Percentiles rank a stretch among this genome's conserved stretches.
Evolutionary conservation across 2,888 invertebrate genomes (phyloP).

Genomic region (Suillia variegata): DNA sequence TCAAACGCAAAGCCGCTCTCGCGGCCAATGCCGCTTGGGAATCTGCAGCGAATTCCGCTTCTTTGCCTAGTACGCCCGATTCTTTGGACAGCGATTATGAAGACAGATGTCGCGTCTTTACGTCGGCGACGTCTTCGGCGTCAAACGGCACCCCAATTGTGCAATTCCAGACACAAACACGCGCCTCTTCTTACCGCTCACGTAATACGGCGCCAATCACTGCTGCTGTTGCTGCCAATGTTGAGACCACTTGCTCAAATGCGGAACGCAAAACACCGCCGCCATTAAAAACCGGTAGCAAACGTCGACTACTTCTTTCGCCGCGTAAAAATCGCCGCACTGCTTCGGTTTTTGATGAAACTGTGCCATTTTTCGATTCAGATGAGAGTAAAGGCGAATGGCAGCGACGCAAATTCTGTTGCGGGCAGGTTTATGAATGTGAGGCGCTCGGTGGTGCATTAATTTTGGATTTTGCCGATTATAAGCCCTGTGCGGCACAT

Average conservation of each 20-base stretch:
- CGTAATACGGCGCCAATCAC: conserved; percentile 19
- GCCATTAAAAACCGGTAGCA: conserved; percentile 44
- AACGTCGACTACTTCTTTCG: conserved; percentile 47
- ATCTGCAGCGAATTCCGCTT: conserved; percentile 30
- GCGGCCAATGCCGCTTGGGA: conserved; percentile 17
- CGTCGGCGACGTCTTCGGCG: conserved; percentile 14
- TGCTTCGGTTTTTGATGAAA: conserved; percentile 53
- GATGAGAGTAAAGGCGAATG: too few species aligned
- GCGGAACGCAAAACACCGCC: conserved; percentile 17
- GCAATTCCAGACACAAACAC: conserved; percentile 44
- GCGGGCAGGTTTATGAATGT: conserved; percentile 51
- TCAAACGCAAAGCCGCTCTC: conserved; percentile 8
- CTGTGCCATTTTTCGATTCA: too few species aligned
- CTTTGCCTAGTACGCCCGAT: conserved; percentile 40
- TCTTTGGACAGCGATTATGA: conserved; percentile 48
- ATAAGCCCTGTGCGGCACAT: conserved; percentile 54
- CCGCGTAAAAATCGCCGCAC: conserved; percentile 50
- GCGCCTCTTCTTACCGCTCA: conserved; percentile 32
- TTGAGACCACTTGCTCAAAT: conserved; percentile 4
- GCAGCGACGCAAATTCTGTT: conserved; percentile 52
- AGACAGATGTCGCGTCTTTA: conserved; percentile 26
- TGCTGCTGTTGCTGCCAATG: conserved; percentile 11
- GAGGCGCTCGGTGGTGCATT: conserved; percentile 40
- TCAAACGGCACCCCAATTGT: conserved; percentile 33
- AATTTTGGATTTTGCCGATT: conserved; percentile 52